Evolutionary conservation across 2,888 invertebrate genomes (phyloP).

Genomic region (Drosophila prolongata): DNA sequence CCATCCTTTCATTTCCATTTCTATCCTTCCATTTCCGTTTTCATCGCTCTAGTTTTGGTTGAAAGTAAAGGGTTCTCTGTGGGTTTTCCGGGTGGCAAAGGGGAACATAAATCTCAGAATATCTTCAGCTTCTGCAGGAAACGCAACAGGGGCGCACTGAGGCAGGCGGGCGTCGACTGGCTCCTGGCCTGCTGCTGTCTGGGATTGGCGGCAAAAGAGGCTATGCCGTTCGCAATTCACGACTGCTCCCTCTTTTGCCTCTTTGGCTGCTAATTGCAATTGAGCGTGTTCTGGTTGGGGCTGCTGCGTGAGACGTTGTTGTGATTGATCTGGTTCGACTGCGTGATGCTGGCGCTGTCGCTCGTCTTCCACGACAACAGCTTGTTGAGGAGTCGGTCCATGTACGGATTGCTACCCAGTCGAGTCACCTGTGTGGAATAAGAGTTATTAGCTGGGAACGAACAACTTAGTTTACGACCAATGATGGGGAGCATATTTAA

Average conservation of each 20-base stretch:
- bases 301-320: constrained; percentile 64
- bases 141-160: constrained; percentile 67
- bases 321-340: constrained; percentile 78
- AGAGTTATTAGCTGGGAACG: constrained; percentile 1
- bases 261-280: constrained; percentile 83
- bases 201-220: constrained; percentile 81
- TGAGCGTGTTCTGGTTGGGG: constrained; percentile 71
- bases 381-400: constrained; percentile 91
- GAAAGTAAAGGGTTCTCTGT: constrained; percentile 11
- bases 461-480: neutral
- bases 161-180: constrained; percentile 53
- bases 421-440: constrained; percentile 85
- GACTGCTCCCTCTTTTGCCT: constrained; percentile 83
- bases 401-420: constrained; percentile 92
- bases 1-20: constrained; percentile 5
- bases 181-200: constrained; percentile 36
- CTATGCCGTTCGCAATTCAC: constrained; percentile 71
- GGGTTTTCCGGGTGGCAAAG: constrained; percentile 52
- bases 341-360: constrained; percentile 63
- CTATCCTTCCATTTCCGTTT: constrained; percentile 3
- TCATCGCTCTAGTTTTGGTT: constrained; percentile 18
- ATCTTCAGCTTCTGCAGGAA: constrained; percentile 74
- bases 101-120: constrained; percentile 58
- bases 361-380: constrained; percentile 87
- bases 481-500: neutral